These are phyloP conservation scores for Sclerurus mexicanus DNA, from an alignment of 2,113 vertebrate genomes.

Conservation along the genomic window DNA sequence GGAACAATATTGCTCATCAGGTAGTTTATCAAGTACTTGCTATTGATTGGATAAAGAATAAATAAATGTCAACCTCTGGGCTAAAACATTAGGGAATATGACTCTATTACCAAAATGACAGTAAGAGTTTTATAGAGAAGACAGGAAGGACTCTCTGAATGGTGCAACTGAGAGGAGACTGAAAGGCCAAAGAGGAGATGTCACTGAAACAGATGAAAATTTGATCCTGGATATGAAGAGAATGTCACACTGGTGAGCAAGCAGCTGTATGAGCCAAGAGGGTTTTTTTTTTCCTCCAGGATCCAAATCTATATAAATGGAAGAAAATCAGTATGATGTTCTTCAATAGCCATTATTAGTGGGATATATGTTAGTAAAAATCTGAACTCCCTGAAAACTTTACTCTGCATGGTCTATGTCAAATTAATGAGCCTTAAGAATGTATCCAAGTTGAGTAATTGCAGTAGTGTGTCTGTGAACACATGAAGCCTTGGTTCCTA, in stretches of 20 bases:
- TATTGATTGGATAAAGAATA: not conserved
- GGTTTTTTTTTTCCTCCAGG: not conserved
- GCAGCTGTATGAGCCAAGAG: not conserved
- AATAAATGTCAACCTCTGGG: not conserved
- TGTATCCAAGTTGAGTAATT: not conserved
- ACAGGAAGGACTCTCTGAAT: not conserved
- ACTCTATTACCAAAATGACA: not conserved
- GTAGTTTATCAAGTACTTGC: not conserved
- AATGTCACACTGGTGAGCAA: not conserved
- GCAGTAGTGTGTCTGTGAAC: not conserved
- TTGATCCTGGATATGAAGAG: not conserved
- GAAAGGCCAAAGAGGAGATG: not conserved
- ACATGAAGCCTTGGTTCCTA: not conserved
- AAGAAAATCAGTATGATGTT: not conserved
- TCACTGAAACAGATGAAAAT: not conserved
- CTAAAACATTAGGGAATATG: not conserved
- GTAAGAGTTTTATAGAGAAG: not conserved
- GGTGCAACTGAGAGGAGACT: not conserved
- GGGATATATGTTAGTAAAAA: not conserved
- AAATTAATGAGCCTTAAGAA: not conserved
- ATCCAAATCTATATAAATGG: not conserved
- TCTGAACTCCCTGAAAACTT: not conserved
- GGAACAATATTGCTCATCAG: not conserved
- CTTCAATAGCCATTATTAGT: not conserved
- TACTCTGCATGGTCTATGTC: not conserved